Evolutionary conservation across 2,888 invertebrate genomes (phyloP).

Genomic region (Megastigmus dorsalis): DNA sequence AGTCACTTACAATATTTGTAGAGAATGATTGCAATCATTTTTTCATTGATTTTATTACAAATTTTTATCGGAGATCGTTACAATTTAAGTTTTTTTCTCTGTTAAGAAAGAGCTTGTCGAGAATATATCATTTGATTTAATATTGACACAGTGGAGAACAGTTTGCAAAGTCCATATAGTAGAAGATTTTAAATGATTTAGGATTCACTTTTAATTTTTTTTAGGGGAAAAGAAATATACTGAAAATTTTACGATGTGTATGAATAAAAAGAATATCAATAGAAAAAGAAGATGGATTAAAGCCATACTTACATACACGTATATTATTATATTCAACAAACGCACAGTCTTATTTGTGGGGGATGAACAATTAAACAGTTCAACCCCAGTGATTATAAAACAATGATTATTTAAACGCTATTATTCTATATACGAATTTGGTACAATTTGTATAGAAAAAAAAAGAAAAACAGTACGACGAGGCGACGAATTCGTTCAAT

Average conservation of each 20-base stretch:
- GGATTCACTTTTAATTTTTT: no score
- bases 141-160: not conserved
- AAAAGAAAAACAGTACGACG: conserved; percentile 57
- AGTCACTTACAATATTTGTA: not conserved
- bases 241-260: not conserved
- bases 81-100: no score
- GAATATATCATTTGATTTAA: no score
- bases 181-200: no score
- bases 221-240: not conserved
- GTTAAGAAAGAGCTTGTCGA: not conserved
- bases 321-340: conserved; percentile 67
- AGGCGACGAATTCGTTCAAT: conserved; percentile 59
- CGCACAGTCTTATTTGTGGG: conserved; percentile 72
- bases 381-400: conserved; percentile 38
- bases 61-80: no score
- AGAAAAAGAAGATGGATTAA: conserved; percentile 8
- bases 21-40: no score
- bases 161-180: no score
- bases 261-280: not conserved
- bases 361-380: conserved; percentile 40
- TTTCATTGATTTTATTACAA: conserved; percentile 1
- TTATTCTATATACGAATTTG: conserved; percentile 62
- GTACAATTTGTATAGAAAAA: conserved; percentile 61
- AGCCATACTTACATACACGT: conserved; percentile 40
- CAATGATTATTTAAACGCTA: conserved; percentile 40